phyloP scores from a whole-genome alignment of 2,888 invertebrate species.

The Argynnis bischoffii region DNA sequence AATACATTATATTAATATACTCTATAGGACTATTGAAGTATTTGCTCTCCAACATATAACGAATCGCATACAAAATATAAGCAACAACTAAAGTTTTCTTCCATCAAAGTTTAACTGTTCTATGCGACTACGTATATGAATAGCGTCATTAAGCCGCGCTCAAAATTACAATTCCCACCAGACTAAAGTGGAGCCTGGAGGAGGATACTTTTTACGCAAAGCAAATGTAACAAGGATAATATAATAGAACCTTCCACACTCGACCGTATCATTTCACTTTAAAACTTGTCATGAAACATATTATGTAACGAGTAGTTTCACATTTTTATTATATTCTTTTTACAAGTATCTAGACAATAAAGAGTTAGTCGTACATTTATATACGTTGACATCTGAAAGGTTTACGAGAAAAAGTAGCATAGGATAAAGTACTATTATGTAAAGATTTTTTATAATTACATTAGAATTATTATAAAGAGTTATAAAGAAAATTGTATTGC shows the following conservation, averaged over 20 bases:
- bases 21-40: no score
- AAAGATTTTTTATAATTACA: no score
- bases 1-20: no score
- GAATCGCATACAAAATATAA: neutral
- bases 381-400: no score
- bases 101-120: conserved; percentile 2
- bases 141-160: conserved; percentile 13
- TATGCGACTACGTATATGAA: conserved; percentile 8
- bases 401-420: no score
- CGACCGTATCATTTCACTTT: neutral
- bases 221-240: conserved; percentile 13
- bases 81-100: neutral
- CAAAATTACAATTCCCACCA: conserved; percentile 8
- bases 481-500: no score
- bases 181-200: conserved; percentile 1
- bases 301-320: neutral
- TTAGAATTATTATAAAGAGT: no score
- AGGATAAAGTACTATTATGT: no score
- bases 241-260: neutral
- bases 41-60: neutral
- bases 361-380: no score
- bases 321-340: neutral
- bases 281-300: neutral
- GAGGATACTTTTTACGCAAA: conserved; percentile 13
- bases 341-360: no score